These are phyloP conservation scores for Xylocampa areola DNA, from an alignment of 2,888 invertebrate species.

Conservation along the genomic window DNA sequence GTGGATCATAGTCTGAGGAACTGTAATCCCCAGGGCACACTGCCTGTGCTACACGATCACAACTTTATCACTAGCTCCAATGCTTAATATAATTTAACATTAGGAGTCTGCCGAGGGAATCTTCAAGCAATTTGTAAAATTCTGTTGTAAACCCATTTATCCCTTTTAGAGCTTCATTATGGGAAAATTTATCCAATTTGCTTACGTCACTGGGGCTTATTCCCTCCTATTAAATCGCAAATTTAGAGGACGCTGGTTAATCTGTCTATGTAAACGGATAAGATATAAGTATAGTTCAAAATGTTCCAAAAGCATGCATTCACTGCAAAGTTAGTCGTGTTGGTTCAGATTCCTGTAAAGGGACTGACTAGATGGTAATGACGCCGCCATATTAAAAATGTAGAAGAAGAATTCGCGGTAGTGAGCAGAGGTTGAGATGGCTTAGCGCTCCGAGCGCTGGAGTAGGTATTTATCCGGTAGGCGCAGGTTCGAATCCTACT, in stretches of 20 bases:
- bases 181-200: constrained; percentile 43
- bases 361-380: too few relatives aligned
- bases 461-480: too few relatives aligned
- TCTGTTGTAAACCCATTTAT: constrained; percentile 30
- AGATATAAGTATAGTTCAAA: neutral
- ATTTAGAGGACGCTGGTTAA: constrained; percentile 20
- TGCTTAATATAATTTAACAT: constrained; percentile 39
- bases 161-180: constrained; percentile 39
- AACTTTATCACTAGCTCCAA: constrained; percentile 36
- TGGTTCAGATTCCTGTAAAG: too few relatives aligned
- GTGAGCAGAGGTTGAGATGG: too few relatives aligned
- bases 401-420: too few relatives aligned
- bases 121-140: constrained; percentile 32
- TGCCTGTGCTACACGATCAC: constrained; percentile 29
- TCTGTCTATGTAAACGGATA: constrained; percentile 13
- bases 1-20: constrained; percentile 54
- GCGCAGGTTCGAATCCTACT: too few relatives aligned
- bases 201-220: constrained; percentile 41
- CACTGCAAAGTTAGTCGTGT: too few relatives aligned
- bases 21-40: constrained; percentile 51
- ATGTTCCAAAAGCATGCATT: too few relatives aligned
- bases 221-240: constrained; percentile 21
- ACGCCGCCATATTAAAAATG: too few relatives aligned
- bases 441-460: too few relatives aligned
- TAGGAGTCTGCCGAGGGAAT: constrained; percentile 24